Percentiles rank a stretch among this genome's conserved stretches.
Conservation (phyloP, 1,140 invertebrate species). For the Marisa cornuarietis region DNA sequence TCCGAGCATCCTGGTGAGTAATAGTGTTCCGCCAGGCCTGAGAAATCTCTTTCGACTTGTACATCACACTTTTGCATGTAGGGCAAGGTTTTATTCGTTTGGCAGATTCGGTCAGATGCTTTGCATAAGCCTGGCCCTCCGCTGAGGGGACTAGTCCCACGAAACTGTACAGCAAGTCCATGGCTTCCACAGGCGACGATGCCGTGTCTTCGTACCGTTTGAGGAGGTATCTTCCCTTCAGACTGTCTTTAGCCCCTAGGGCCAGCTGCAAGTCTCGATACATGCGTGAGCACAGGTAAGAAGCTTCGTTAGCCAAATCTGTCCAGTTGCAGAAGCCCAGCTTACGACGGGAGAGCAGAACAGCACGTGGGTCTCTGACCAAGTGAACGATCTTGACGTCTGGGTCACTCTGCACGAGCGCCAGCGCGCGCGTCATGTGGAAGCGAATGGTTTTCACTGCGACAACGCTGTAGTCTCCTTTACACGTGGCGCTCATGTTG, state of each 20-base stretch:
- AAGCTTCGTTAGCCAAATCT: not conserved
- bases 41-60: conserved; percentile 1
- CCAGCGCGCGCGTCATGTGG: conserved; percentile 1
- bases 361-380: conserved; percentile 10
- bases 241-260: not conserved
- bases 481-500: not conserved
- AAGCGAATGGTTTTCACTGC: conserved; percentile 19
- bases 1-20: not conserved
- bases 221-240: conserved; percentile 9
- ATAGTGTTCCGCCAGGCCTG: conserved; percentile 7
- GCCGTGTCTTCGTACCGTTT: conserved; percentile 17
- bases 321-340: conserved; percentile 11
- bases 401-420: conserved; percentile 7
- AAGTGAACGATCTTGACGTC: conserved; percentile 17
- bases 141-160: not conserved
- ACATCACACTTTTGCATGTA: not conserved
- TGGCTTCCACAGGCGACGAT: not conserved
- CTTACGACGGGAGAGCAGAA: conserved; percentile 8
- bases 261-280: not conserved
- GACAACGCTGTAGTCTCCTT: not conserved
- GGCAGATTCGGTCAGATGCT: not conserved
- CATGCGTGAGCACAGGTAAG: not conserved
- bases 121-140: not conserved
- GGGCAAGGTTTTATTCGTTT: not conserved
- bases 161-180: not conserved